Evolutionary conservation across 2,888 invertebrate genomes (phyloP), one percentile per base, ranked within the genome.

Genomic region (Biston stratarius): DNA sequence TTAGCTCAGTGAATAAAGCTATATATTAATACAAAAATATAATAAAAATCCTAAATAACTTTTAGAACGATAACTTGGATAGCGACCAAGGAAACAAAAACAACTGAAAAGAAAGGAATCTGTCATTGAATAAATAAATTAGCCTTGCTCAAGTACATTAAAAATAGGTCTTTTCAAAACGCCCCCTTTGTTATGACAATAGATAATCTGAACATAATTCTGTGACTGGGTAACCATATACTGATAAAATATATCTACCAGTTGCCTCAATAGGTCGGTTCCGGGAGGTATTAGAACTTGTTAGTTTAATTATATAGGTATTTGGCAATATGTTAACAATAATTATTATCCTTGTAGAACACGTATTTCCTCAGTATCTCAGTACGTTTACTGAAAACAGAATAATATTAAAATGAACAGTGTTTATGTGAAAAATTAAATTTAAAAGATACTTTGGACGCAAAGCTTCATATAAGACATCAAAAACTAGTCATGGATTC

Each of bases 401-500:
- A 6, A 38, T 53, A 15, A 0, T 55, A 15, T 0, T 40, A 55
- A 12, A 40, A 55, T 40, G 14, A 10, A 11, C 15, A 14, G 53
- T 55, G 11, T 38, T 34, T 9, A 14, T 36, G 34, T 7, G 1
- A 24, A 44, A 53, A 53, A 11, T 11, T 11, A 11, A 11, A 42
- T 38, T 36, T 42, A 53, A 40, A 15, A n/a, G 15, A 5, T 1
- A 24, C 6, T 12, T 60, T 59, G 15, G 33, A 42, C 55, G 15
- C 42, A 47, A 55, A 55, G 36, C 10, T 14, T 34, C 14, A 47
- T 33, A 38, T 14, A 42, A 44, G 1, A 48, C 47, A 64, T 42
- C 36, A 58, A 57, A n/a, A 44, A n/a, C 48, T 34, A 71, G 79
- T 56, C 33, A 90, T 90, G 88, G 85, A 87, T 60, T 85, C 82